Evolutionary conservation across 2,888 invertebrate genomes (phyloP).

Genomic region (Thumatha senex): DNA sequence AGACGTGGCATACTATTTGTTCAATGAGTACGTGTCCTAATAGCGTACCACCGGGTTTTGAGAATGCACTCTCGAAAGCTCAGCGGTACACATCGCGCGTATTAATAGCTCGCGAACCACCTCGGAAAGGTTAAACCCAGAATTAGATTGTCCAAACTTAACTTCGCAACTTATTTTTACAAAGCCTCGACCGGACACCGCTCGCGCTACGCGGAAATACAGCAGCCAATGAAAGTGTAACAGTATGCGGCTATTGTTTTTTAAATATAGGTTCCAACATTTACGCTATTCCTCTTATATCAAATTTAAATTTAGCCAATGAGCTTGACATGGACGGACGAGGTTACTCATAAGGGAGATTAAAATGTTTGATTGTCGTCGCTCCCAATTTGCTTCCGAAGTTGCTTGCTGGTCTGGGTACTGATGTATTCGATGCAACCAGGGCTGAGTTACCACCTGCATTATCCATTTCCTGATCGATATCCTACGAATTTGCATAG

Average conservation of each 20-base stretch:
- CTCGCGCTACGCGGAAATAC: slow-evolving; percentile 9
- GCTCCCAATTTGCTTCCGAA: no score
- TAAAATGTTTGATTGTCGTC: no score
- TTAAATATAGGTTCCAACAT: neutral
- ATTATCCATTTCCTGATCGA: no score
- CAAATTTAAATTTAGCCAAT: no score
- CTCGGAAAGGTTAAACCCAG: slow-evolving; percentile 73
- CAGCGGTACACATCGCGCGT: slow-evolving; percentile 41
- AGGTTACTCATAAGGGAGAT: no score
- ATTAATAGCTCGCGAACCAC: slow-evolving; percentile 65
- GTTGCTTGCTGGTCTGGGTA: no score
- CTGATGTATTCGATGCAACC: no score
- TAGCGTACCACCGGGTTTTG: slow-evolving; percentile 22
- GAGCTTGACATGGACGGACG: no score
- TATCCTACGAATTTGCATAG: no score
- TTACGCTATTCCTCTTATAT: no score
- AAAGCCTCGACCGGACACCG: slow-evolving; percentile 25
- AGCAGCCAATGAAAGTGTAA: neutral
- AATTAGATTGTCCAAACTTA: slow-evolving; percentile 77
- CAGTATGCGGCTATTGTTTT: neutral
- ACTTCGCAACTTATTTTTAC: slow-evolving; percentile 70
- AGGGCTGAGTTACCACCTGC: no score
- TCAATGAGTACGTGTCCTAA: slow-evolving; percentile 4
- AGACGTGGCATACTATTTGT: neutral
- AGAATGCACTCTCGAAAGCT: slow-evolving; percentile 58